A percentile compares a stretch with the other conserved stretches of the same genome.
Conservation (phyloP, 92 coral and sea anemone species). For the Porites cylindrica region DNA sequence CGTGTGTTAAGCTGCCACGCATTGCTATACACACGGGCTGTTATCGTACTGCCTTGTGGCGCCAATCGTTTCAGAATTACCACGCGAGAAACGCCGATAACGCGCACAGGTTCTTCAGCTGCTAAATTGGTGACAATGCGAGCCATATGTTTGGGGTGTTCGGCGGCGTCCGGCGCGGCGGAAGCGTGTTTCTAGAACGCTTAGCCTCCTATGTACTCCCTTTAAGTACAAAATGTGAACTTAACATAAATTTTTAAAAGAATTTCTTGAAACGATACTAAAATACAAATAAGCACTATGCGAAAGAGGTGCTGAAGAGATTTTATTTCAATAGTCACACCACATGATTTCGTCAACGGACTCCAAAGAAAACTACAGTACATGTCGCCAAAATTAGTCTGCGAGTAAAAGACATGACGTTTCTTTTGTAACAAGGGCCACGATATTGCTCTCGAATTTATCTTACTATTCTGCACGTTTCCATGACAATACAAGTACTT, state of each 20-base stretch:
- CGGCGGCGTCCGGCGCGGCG: constrained; percentile 11
- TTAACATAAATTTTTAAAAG: too few relatives aligned
- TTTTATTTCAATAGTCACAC: background rate
- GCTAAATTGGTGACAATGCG: background rate
- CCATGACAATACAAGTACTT: background rate
- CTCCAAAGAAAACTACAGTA: too few relatives aligned
- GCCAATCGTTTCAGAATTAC: constrained; percentile 21
- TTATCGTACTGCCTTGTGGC: background rate
- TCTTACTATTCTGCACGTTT: background rate
- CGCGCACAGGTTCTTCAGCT: background rate
- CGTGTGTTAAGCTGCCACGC: background rate
- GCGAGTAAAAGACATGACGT: too few relatives aligned
- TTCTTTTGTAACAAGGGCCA: too few relatives aligned
- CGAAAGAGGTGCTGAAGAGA: too few relatives aligned
- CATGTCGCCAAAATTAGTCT: too few relatives aligned
- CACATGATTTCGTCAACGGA: background rate
- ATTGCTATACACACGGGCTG: constrained; percentile 15
- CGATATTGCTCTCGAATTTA: background rate
- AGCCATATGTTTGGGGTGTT: constrained; percentile 33
- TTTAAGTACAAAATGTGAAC: too few relatives aligned
- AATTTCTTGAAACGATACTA: too few relatives aligned
- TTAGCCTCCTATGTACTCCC: too few relatives aligned
- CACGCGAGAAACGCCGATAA: background rate
- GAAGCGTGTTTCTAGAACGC: background rate
- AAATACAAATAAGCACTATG: too few relatives aligned